These are phyloP conservation scores for Leucophora obtusa DNA, from an alignment of 2,888 invertebrate species.

Conservation along the genomic window DNA sequence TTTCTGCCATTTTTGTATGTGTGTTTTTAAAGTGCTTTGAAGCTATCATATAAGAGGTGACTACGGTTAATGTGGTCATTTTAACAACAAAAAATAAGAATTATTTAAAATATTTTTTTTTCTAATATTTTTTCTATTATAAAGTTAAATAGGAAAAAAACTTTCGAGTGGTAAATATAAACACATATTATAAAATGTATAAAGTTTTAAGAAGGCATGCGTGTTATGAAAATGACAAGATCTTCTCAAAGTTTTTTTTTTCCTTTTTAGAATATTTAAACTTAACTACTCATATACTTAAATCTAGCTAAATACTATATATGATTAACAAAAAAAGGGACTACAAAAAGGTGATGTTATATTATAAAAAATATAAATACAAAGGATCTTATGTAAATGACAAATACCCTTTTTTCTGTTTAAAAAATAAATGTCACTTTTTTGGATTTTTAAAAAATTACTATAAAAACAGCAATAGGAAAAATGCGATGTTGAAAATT, in stretches of 20 bases:
- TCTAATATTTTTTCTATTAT: neutral
- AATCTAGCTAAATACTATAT: neutral
- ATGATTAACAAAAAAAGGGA: neutral
- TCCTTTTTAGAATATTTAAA: neutral
- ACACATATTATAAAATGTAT: neutral
- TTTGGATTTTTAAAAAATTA: neutral
- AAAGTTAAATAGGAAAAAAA: neutral
- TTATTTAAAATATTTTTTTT: neutral
- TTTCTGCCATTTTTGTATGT: neutral
- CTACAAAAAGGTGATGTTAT: slow-evolving; percentile 1
- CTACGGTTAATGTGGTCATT: slow-evolving; percentile 55
- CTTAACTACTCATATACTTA: no score
- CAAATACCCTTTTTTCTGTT: slow-evolving; percentile 19
- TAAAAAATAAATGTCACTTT: neutral
- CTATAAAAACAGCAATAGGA: neutral
- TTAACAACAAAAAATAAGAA: slow-evolving; percentile 17
- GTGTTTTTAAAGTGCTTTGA: slow-evolving; percentile 23
- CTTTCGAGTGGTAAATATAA: neutral
- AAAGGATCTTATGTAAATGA: slow-evolving; percentile 43
- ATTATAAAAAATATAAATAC: neutral
- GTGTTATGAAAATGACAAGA: slow-evolving; percentile 10
- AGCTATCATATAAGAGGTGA: slow-evolving; percentile 40
- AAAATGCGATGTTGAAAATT: no score
- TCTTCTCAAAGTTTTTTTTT: neutral
- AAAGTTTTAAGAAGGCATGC: neutral